Evolutionary conservation across 2,797 vertebrate species (phyloP), one percentile per base, ranked within the genome.

Genomic region (Acomys russatus): DNA sequence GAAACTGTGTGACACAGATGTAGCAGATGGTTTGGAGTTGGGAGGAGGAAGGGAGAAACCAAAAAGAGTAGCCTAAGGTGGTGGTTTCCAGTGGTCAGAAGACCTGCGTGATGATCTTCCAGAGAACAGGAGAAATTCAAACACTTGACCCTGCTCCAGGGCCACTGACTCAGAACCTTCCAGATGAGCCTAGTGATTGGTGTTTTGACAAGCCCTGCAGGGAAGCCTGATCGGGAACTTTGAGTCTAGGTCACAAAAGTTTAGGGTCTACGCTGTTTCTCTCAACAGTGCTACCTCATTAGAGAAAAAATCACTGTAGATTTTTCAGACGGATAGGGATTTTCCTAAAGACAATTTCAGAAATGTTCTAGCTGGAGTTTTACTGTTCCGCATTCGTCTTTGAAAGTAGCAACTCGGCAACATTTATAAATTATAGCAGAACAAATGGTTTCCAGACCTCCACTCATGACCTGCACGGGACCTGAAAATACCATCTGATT

Each of bases 301-400:
- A 70, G 63, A 92, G 38, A 59, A 33, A 33, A 96, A 71, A 92
- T 54, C 25, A 86, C 70, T 56, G 93, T 76, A 82, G 54, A 61
- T 63, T 80, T 87, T 38, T 68, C 51, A 71, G 8, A 28, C 51
- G 44, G 7, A 12, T 56, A 90, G 35, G 35, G 35, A 73, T 97
- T 92, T 96, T 94, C 90, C 71, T 89, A 92, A 96, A 92, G 86
- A 93, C 28, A 64, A 64, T 92, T 92, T 77, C 38, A 61, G 74
- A 97, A 92, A 38, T 51, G 86, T 92, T 92, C 92, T 87, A 95
- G 91, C 71, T 87, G 94, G 77, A 91, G 49, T 74, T 76, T 92
- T 94, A 86, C 63, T 83, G 49, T 90, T 93, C 54, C 33, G 23
- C 5, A n/a, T 88, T 95, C 92, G 28, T 94, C 90, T 80, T 70